Base-by-base conservation (phyloP, 2,888 invertebrate genomes). In the Drosophila diplacantha region DNA sequence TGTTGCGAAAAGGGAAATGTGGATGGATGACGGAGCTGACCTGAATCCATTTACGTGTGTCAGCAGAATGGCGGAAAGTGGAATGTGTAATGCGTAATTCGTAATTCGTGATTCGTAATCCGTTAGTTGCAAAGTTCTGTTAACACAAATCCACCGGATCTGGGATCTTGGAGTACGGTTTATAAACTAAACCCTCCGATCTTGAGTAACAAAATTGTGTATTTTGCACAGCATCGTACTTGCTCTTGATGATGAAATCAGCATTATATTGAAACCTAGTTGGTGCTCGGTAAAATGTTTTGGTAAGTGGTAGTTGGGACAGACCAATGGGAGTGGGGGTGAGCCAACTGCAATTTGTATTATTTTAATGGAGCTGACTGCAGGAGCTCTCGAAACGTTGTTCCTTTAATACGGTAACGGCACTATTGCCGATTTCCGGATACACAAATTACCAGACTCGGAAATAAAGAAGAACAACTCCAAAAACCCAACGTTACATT, bases 11-110 rank as follows among this genome's bases (percentile, higher is more conserved):
- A 41, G 50, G 41, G 31, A 51, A 60, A 35, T 37, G 24, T 29
- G 61, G 29, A 32, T 61, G 51, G 51, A 62, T 61, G 63, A 62
- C 39, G 51, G 43, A 51, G 35, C 20, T 61, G 61, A 61, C 61
- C 65, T 54, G 37, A 34, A 51, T 61, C 31, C 60, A 24, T 18
- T 34, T 50, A 16, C 62, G 41, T 51, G 12, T 43, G 51, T 43
- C 31, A 24, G 41, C 41, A n/a, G 34, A 41, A 35, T 18, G 12
- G 22, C 52, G 12, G 16, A 16, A 31, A 16, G 3, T 22, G 11
- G 14, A 52, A 43, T 38, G 14, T 8, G 26, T 35, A 54, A 35
- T 35, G 34, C 44, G 32, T 32, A 26, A 24, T 24, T 24, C 3
- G 38, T 14, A 14, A 16, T 8, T 34, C 38, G 6, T 6, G 16